phyloP scores from a whole-genome alignment of 2,888 invertebrate genomes.

The Ornithoptera priamus region DNA sequence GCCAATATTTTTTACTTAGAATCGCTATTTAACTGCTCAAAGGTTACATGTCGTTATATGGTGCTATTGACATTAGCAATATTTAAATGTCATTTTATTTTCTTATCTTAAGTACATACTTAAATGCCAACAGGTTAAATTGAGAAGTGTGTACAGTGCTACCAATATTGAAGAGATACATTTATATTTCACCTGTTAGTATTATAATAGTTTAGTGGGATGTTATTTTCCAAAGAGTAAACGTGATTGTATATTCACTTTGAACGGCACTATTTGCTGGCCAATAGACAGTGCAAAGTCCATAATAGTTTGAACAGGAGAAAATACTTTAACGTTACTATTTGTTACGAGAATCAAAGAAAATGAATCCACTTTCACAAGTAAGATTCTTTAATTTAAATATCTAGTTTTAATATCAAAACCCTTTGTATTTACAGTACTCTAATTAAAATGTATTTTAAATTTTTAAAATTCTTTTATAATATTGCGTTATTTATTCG shows the following conservation, averaged over 20 bases:
- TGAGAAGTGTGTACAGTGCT: not conserved
- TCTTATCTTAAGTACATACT: not conserved
- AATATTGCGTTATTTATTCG: too few relatives aligned
- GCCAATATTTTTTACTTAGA: too few relatives aligned
- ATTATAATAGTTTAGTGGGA: not conserved
- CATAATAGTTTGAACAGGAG: slow-evolving; percentile 17
- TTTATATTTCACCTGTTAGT: not conserved
- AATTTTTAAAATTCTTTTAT: not conserved
- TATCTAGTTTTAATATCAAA: not conserved
- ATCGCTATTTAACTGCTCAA: too few relatives aligned
- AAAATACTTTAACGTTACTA: slow-evolving; percentile 7
- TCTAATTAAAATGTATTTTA: not conserved
- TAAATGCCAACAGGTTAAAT: not conserved
- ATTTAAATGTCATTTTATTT: too few relatives aligned
- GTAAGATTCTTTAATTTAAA: slow-evolving; percentile 41
- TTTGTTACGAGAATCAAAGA: slow-evolving; percentile 19
- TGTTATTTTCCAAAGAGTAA: slow-evolving; percentile 1
- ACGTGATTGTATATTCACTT: not conserved
- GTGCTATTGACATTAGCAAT: too few relatives aligned
- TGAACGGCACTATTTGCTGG: not conserved
- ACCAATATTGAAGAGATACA: not conserved
- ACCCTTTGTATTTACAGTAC: not conserved
- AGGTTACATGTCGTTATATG: too few relatives aligned
- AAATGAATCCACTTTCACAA: slow-evolving; percentile 59
- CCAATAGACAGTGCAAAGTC: slow-evolving; percentile 29